phyloP scores from a whole-genome alignment of 2,797 vertebrate genomes.

The Odontamblyopus lacepedii region DNA sequence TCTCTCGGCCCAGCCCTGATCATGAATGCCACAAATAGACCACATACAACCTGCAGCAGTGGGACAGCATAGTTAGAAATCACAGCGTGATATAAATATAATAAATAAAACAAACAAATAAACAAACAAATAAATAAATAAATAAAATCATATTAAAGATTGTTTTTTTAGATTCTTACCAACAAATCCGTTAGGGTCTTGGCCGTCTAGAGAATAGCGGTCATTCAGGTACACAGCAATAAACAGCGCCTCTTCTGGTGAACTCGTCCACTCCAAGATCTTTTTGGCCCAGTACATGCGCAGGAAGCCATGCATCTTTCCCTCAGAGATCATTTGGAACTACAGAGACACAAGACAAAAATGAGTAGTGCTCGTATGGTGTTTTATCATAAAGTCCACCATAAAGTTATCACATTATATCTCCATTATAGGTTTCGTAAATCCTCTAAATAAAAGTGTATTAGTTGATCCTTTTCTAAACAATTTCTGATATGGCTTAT shows the following conservation, averaged over 20 bases:
- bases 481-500: too few relatives aligned
- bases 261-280: conserved; percentile 89
- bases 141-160: background rate
- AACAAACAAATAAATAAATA: too few relatives aligned
- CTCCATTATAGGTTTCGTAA: too few relatives aligned
- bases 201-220: conserved; percentile 85
- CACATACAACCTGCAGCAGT: conserved; percentile 85
- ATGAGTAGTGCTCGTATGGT: too few relatives aligned
- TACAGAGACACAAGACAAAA: conserved; percentile 29
- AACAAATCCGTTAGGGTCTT: conserved; percentile 89
- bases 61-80: background rate
- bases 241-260: conserved; percentile 84
- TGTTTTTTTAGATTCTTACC: conserved; percentile 65
- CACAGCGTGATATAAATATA: background rate
- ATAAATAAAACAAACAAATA: too few relatives aligned
- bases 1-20: conserved; percentile 88
- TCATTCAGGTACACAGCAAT: conserved; percentile 88
- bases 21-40: conserved; percentile 90
- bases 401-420: background rate
- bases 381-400: too few relatives aligned
- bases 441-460: too few relatives aligned
- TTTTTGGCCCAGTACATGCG: conserved; percentile 97
- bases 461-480: too few relatives aligned
- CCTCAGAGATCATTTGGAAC: conserved; percentile 85
- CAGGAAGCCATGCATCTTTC: conserved; percentile 90